Evolutionary conservation across 2,888 invertebrate genomes (phyloP).

Genomic region (Harpagoxenus sublaevis): DNA sequence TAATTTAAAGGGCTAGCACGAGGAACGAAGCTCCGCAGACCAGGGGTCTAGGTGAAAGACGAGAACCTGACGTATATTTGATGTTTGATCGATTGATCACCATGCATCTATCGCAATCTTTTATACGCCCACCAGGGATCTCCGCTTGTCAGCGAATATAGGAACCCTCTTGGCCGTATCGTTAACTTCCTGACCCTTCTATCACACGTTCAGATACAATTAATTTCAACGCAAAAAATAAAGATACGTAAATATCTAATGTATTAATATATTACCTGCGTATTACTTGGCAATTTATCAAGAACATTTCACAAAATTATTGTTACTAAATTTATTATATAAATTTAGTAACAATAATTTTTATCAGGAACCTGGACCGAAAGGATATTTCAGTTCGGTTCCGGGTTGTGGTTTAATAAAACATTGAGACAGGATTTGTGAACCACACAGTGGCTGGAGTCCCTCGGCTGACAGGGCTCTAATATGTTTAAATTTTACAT

Average conservation of each 20-base stretch:
- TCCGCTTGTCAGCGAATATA: conserved; percentile 41
- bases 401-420: too few species aligned
- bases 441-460: too few species aligned
- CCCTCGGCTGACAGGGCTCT: too few species aligned
- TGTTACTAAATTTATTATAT: too few species aligned
- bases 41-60: conserved; percentile 35
- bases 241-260: neutral
- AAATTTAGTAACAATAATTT: neutral
- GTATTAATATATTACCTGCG: neutral
- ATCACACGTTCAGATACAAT: neutral
- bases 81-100: conserved; percentile 72
- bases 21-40: conserved; percentile 36
- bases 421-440: too few species aligned
- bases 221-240: neutral
- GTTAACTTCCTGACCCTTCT: neutral
- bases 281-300: neutral
- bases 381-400: too few species aligned
- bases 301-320: neutral
- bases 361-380: too few species aligned
- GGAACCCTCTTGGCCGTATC: neutral
- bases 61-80: conserved; percentile 65
- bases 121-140: conserved; percentile 9
- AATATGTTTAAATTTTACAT: too few species aligned
- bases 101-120: conserved; percentile 31
- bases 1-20: conserved; percentile 64